These are phyloP conservation scores for Aphrophora alni DNA, from an alignment of 2,888 invertebrate genomes.

Conservation along the genomic window DNA sequence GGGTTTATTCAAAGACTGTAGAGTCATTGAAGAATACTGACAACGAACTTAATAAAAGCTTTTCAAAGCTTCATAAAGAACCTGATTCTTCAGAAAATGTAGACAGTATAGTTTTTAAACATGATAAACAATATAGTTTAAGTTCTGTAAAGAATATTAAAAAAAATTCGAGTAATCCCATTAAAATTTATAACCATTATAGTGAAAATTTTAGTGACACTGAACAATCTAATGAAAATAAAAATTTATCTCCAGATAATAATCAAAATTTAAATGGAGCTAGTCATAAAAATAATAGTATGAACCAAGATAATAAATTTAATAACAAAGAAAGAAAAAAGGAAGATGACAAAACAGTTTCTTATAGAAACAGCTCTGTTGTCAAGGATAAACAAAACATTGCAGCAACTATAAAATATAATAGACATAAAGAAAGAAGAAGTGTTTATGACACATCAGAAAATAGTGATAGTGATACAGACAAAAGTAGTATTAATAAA, in stretches of 20 bases:
- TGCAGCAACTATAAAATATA: background rate
- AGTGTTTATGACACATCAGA: background rate
- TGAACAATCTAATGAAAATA: background rate
- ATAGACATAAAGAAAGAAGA: background rate
- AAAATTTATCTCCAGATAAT: too few species aligned
- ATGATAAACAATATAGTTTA: background rate
- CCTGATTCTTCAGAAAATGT: background rate
- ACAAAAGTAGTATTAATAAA: background rate
- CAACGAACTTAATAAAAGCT: too few species aligned
- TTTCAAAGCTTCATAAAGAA: background rate
- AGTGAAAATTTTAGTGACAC: background rate
- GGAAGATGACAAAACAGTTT: background rate
- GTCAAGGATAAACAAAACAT: background rate
- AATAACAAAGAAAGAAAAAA: background rate
- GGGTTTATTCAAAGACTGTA: background rate
- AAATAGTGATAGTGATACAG: background rate
- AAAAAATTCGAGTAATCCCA: background rate
- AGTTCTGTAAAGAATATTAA: background rate
- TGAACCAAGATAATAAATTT: too few species aligned
- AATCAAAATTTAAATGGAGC: too few species aligned
- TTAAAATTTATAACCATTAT: background rate
- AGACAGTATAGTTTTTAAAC: too few species aligned
- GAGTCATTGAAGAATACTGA: too few species aligned
- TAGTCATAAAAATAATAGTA: too few species aligned
- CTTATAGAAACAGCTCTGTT: background rate